Percentiles rank a stretch among this genome's conserved stretches.
These are phyloP conservation scores for Chloroceryle aenea DNA, from an alignment of 2,113 vertebrate genomes.

Conservation along the genomic window DNA sequence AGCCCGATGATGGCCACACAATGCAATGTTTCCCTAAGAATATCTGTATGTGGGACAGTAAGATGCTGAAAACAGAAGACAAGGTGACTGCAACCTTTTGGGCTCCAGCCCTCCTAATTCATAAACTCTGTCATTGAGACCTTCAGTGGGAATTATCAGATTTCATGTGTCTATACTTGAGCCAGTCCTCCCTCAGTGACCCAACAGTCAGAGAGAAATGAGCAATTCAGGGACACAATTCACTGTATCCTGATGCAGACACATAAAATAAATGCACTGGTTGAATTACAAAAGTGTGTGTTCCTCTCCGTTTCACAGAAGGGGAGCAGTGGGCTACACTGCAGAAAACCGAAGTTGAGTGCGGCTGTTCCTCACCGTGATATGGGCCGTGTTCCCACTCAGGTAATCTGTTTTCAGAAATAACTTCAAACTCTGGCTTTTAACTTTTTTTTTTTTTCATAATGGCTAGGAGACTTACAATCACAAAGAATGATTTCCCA, in stretches of 20 bases:
- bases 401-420: neutral
- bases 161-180: neutral
- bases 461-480: neutral
- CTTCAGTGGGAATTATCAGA: neutral
- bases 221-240: neutral
- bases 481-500: neutral
- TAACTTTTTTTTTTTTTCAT: neutral
- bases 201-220: neutral
- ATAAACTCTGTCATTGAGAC: neutral
- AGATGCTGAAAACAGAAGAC: neutral
- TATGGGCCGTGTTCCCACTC: neutral
- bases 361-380: neutral
- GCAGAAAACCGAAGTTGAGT: neutral
- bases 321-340: fast-evolving
- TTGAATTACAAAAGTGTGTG: neutral
- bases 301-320: neutral
- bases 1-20: neutral
- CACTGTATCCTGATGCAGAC: neutral
- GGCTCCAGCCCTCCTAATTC: neutral
- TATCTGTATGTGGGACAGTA: neutral
- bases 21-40: neutral
- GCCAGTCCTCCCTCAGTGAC: neutral
- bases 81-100: neutral
- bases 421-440: neutral
- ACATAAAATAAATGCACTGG: neutral